These are phyloP conservation scores for Misgurnus anguillicaudatus DNA, from an alignment of 2,113 vertebrate genomes.

Conservation along the genomic window DNA sequence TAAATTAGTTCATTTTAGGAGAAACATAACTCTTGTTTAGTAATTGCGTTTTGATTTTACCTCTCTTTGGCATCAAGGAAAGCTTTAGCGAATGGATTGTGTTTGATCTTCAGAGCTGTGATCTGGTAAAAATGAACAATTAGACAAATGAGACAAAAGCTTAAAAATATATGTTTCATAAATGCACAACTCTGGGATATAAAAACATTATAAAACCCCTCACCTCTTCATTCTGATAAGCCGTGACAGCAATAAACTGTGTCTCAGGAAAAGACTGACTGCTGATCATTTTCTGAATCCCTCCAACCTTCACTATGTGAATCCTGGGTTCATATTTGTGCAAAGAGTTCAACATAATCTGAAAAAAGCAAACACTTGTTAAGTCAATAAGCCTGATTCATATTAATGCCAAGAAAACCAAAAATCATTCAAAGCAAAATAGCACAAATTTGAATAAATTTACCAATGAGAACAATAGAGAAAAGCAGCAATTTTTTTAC, in stretches of 20 bases:
- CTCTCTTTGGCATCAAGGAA: slow-evolving; percentile 82
- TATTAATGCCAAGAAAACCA: too few relatives aligned
- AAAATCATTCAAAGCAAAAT: too few relatives aligned
- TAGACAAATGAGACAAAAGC: neutral
- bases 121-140: slow-evolving; percentile 63
- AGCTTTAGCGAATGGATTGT: slow-evolving; percentile 82
- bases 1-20: neutral
- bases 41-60: slow-evolving; percentile 50
- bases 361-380: neutral
- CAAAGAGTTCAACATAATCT: slow-evolving; percentile 84
- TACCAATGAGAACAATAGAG: too few relatives aligned
- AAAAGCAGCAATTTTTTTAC: slow-evolving; percentile 47
- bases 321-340: slow-evolving; percentile 82
- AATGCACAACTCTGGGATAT: neutral
- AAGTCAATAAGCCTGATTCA: too few relatives aligned
- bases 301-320: slow-evolving; percentile 81
- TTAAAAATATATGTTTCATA: neutral
- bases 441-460: too few relatives aligned
- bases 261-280: slow-evolving; percentile 81
- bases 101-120: slow-evolving; percentile 80
- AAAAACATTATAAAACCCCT: neutral
- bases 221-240: slow-evolving; percentile 82
- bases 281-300: slow-evolving; percentile 81
- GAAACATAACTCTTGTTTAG: neutral
- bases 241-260: slow-evolving; percentile 81